A percentile compares a stretch with the other conserved stretches of the same genome.
Evolutionary conservation across 2,888 invertebrate genomes (phyloP).

Genomic region (Cybosia mesomella): DNA sequence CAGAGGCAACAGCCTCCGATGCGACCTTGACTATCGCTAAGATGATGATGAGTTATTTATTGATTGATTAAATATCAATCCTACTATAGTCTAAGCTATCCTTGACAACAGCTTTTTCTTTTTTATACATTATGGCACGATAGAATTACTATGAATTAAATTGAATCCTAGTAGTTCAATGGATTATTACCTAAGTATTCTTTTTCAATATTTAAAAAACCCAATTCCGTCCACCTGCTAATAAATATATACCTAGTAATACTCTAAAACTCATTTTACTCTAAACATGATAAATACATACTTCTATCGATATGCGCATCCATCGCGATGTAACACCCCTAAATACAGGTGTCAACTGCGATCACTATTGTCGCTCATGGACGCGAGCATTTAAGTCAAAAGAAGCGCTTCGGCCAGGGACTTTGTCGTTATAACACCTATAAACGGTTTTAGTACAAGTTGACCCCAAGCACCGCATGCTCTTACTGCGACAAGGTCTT

Average conservation of each 20-base stretch:
- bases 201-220: not conserved
- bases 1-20: not conserved
- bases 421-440: slow-evolving; percentile 74
- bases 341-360: slow-evolving; percentile 79
- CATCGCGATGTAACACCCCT: slow-evolving; percentile 63
- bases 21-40: not conserved
- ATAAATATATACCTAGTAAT: not conserved
- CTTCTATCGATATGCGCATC: slow-evolving; percentile 37
- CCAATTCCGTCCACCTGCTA: not conserved
- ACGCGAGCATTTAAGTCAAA: slow-evolving; percentile 84
- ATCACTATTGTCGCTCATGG: slow-evolving; percentile 77
- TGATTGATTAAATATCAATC: too few relatives aligned
- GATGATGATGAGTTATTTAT: too few relatives aligned
- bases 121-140: too few relatives aligned
- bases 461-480: slow-evolving; percentile 54
- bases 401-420: slow-evolving; percentile 73
- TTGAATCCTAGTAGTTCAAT: too few relatives aligned
- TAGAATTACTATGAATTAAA: too few relatives aligned
- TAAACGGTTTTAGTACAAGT: slow-evolving; percentile 64
- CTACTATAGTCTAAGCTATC: too few relatives aligned
- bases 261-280: not conserved
- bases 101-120: too few relatives aligned
- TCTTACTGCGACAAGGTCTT: slow-evolving; percentile 74
- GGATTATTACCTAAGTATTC: too few relatives aligned
- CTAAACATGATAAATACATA: not conserved